These are phyloP conservation scores for Acanthisitta chloris DNA, from an alignment of 2,113 vertebrate species.

Conservation along the genomic window DNA sequence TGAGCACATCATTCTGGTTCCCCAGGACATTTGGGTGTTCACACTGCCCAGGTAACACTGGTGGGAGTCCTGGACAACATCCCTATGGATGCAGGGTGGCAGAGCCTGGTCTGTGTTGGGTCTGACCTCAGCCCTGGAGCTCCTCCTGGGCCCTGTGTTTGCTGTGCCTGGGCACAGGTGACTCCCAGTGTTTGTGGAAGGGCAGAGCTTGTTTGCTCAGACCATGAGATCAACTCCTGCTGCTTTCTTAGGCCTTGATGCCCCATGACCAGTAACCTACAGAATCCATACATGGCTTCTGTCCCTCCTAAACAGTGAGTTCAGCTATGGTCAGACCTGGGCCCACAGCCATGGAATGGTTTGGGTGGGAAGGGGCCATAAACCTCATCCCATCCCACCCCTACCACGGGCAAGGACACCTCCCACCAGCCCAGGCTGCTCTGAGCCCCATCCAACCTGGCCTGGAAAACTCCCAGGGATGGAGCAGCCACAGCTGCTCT, in stretches of 20 bases:
- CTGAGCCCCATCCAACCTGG: neutral
- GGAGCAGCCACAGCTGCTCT: neutral
- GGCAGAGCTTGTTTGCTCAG: neutral
- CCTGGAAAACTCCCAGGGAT: neutral
- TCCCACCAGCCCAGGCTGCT: neutral
- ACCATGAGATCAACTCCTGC: fast-evolving
- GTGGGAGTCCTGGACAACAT: fast-evolving
- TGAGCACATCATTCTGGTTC: neutral
- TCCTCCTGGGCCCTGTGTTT: neutral
- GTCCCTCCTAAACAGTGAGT: neutral
- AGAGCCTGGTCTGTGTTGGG: fast-evolving
- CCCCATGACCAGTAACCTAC: neutral
- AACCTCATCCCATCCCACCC: fast-evolving
- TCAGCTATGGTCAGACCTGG: neutral
- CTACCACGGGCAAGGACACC: neutral
- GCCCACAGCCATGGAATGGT: fast-evolving
- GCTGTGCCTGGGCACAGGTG: neutral
- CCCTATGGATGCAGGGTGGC: neutral
- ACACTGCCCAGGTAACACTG: fast-evolving
- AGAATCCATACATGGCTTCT: neutral
- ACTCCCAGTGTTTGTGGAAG: fast-evolving
- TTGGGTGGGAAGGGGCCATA: neutral
- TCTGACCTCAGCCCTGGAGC: neutral
- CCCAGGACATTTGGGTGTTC: neutral
- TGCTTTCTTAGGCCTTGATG: neutral